Percentiles rank a stretch among this genome's conserved stretches.
Conservation (phyloP, 2,113 vertebrate species). For the Ifrita kowaldi region DNA sequence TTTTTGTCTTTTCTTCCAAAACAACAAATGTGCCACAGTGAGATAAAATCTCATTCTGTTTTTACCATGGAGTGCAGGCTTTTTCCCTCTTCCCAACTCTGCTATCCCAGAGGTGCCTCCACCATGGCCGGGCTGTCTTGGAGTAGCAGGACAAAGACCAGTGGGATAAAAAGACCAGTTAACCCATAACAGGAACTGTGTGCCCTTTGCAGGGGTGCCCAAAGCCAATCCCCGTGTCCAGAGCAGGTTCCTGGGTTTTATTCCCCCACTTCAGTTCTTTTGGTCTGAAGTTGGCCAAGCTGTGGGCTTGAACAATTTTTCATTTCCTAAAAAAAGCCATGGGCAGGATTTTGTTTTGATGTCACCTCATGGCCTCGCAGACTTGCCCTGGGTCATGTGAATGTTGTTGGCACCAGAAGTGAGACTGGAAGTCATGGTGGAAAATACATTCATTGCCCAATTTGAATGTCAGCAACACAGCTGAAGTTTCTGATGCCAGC, state of each 20-base stretch:
- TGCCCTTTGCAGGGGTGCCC: not conserved
- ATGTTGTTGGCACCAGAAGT: not conserved
- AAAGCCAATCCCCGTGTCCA: not conserved
- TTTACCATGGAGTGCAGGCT: not conserved
- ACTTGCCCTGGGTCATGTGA: not conserved
- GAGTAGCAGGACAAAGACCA: not conserved
- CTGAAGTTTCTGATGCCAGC: not conserved
- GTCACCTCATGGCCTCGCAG: not conserved
- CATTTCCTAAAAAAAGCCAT: not conserved
- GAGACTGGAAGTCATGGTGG: not conserved
- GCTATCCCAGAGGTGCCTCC: not conserved
- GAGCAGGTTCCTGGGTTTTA: not conserved
- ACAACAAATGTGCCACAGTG: not conserved
- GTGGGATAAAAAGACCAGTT: not conserved
- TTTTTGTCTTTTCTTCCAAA: not conserved
- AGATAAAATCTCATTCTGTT: not conserved
- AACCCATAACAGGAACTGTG: fast-evolving
- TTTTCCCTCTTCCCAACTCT: not conserved
- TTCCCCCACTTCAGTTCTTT: not conserved
- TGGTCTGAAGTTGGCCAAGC: not conserved
- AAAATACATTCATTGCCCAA: conserved; percentile 27
- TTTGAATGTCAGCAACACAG: not conserved
- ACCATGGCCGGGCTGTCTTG: not conserved
- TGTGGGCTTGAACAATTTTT: not conserved
- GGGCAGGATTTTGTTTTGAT: not conserved